Conservation (phyloP, 1,140 invertebrate genomes). For the Nasonia vitripennis region DNA sequence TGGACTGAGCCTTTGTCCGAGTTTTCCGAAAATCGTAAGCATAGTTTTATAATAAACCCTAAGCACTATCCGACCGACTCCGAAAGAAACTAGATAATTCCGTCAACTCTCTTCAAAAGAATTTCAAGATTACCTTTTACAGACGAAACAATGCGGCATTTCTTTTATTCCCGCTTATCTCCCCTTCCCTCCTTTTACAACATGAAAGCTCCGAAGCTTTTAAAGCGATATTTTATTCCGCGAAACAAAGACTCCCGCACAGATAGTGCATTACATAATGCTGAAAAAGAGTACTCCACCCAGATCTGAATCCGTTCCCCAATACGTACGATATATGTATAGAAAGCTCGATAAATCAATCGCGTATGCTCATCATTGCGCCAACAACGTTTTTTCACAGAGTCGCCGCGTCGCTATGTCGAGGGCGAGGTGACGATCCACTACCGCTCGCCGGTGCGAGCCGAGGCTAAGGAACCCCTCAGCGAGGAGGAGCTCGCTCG, state of each 20-base stretch:
- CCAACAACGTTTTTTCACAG: slow-evolving; percentile 69
- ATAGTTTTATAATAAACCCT: too few species aligned
- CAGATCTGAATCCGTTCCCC: background rate
- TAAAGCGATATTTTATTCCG: background rate
- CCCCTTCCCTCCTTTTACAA: too few species aligned
- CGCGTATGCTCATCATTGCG: background rate
- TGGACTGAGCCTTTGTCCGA: background rate
- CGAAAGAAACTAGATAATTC: background rate
- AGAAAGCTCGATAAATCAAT: background rate
- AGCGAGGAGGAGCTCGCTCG: slow-evolving; percentile 89
- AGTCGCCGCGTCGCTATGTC: slow-evolving; percentile 90
- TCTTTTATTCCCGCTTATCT: background rate
- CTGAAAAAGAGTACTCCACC: background rate
- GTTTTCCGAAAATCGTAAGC: background rate
- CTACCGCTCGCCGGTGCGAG: slow-evolving; percentile 89
- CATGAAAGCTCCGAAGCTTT: background rate
- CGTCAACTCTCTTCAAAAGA: background rate
- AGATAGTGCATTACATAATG: background rate
- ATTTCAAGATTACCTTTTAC: background rate
- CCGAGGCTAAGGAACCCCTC: slow-evolving; percentile 87
- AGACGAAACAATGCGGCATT: background rate
- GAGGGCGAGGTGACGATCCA: slow-evolving; percentile 95
- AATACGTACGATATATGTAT: too few species aligned
- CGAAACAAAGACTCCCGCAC: background rate
- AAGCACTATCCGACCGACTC: background rate